Conservation (phyloP, 2,888 invertebrate species). For the Archips xylosteana region DNA sequence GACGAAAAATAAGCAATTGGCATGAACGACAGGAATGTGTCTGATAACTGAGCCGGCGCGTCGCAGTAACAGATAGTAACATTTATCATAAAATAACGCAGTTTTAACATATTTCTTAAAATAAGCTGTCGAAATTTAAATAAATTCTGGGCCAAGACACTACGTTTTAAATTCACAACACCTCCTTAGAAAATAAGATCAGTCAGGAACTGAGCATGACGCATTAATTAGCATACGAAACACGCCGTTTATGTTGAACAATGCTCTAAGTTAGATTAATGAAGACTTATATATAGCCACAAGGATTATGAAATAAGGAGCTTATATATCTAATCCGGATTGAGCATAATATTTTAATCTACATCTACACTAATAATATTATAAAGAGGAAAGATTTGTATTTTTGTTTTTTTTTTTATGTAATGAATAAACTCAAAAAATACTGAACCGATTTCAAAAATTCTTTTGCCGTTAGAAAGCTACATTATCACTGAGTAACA, state of each 20-base stretch:
- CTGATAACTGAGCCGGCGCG: too few relatives aligned
- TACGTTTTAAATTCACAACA: background rate
- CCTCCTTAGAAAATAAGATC: background rate
- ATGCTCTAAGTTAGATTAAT: constrained; percentile 10
- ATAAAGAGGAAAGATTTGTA: too few relatives aligned
- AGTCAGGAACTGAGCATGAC: constrained; percentile 5
- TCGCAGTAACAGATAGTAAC: too few relatives aligned
- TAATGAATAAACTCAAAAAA: too few relatives aligned
- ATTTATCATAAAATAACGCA: too few relatives aligned
- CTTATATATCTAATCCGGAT: background rate
- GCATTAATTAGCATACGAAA: constrained; percentile 11
- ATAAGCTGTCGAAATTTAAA: background rate
- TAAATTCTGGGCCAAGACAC: background rate
- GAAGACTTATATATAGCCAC: constrained; percentile 10
- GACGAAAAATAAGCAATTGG: background rate
- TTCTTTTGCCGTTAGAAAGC: too few relatives aligned
- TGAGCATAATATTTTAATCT: background rate
- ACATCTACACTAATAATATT: too few relatives aligned
- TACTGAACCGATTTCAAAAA: too few relatives aligned
- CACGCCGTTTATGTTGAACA: constrained; percentile 10
- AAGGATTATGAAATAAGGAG: constrained; percentile 9
- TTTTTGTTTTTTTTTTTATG: too few relatives aligned
- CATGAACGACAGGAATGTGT: too few relatives aligned
- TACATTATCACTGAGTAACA: too few relatives aligned
- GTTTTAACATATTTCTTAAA: too few relatives aligned